A percentile compares a stretch with the other conserved stretches of the same genome.
These are phyloP conservation scores for Drosophila colorata DNA, from an alignment of 2,888 invertebrate species.

Conservation along the genomic window DNA sequence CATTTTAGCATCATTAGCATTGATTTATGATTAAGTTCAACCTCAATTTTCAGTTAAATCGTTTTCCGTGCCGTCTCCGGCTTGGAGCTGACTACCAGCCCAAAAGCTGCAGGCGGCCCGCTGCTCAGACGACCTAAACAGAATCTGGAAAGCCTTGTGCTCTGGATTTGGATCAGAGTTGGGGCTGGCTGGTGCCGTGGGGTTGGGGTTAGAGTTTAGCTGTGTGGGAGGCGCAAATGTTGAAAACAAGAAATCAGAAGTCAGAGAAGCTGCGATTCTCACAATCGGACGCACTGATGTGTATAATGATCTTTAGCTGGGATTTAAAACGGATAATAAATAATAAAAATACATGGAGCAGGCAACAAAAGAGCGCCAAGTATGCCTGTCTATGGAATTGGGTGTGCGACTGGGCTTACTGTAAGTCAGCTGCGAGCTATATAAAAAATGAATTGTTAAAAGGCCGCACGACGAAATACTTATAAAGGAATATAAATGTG, in stretches of 20 bases:
- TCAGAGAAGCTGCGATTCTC: conserved; percentile 83
- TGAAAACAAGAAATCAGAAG: conserved; percentile 77
- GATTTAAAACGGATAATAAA: conserved; percentile 82
- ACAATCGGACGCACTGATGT: conserved; percentile 83
- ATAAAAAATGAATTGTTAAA: conserved; percentile 79
- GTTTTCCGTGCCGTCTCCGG: conserved; percentile 67
- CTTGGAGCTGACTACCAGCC: conserved; percentile 21
- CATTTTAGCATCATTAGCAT: conserved; percentile 85
- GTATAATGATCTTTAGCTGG: conserved; percentile 82
- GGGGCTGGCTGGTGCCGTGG: not conserved
- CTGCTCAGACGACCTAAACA: conserved; percentile 21
- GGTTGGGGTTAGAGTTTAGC: conserved; percentile 1
- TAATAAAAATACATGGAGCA: conserved; percentile 80
- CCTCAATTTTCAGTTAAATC: conserved; percentile 84
- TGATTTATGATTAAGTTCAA: conserved; percentile 85
- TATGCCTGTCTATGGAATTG: conserved; percentile 33
- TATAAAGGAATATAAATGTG: conserved; percentile 74
- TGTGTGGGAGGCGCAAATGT: conserved; percentile 57
- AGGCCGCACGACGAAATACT: conserved; percentile 59
- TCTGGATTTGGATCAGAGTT: conserved; percentile 23
- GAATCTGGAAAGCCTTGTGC: conserved; percentile 35
- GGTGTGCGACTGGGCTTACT: conserved; percentile 51
- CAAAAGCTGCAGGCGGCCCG: conserved; percentile 25
- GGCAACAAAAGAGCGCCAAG: conserved; percentile 38
- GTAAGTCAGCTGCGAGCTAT: conserved; percentile 55